Evolutionary conservation across 1,140 invertebrate species (phyloP).

Genomic region (Eupristina koningsbergeri): DNA sequence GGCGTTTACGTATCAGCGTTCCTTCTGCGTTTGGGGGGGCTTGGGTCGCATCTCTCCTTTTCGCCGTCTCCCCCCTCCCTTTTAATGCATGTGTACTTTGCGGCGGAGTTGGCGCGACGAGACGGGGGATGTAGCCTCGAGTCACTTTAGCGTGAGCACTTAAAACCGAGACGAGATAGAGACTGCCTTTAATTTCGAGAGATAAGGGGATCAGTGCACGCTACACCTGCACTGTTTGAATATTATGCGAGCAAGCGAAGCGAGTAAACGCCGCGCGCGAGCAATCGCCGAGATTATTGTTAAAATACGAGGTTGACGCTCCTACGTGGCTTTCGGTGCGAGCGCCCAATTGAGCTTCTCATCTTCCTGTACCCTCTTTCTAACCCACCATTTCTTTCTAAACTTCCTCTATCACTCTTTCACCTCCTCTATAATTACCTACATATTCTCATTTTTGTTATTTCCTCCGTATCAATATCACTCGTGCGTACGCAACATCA

Average conservation of each 20-base stretch:
- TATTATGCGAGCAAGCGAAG: constrained; percentile 34
- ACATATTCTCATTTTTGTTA: background rate
- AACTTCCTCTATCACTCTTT: background rate
- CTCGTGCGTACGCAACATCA: background rate
- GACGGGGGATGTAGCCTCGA: constrained; percentile 34
- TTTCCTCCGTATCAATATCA: background rate
- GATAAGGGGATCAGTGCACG: constrained; percentile 49
- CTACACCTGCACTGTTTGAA: constrained; percentile 51
- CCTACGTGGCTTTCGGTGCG: background rate
- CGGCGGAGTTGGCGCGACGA: background rate
- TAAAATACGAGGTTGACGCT: constrained; percentile 48
- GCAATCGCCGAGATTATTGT: constrained; percentile 52
- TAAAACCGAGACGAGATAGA: constrained; percentile 51
- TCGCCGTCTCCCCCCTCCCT: background rate
- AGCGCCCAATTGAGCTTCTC: constrained; percentile 34
- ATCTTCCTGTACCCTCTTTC: background rate
- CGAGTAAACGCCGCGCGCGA: background rate
- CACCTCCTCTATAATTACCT: background rate
- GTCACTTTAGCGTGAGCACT: constrained; percentile 48
- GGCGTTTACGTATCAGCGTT: background rate
- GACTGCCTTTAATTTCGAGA: constrained; percentile 50
- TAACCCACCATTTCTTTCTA: background rate
- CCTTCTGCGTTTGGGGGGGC: too few species aligned
- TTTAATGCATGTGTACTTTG: background rate
- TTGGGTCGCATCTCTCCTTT: background rate